A percentile compares a stretch with the other conserved stretches of the same genome.
phyloP scores from a whole-genome alignment of 1,140 invertebrate species.

The Lycorma delicatula region DNA sequence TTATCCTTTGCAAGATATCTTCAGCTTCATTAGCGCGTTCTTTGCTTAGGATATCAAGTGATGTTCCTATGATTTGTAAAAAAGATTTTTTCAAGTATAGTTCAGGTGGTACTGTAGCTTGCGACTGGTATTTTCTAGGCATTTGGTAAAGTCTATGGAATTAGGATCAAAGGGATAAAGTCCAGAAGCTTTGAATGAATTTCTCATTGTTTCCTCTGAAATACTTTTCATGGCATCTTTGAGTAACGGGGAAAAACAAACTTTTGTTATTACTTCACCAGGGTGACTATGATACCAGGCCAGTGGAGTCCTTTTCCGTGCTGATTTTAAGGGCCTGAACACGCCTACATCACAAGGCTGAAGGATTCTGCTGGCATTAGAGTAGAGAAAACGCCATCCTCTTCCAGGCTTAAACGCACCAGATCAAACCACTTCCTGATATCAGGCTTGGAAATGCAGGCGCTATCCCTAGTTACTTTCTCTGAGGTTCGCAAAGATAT shows the following conservation, averaged over 20 bases:
- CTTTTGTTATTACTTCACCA: slow-evolving; percentile 7
- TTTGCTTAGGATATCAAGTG: not conserved
- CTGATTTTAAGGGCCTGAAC: not conserved
- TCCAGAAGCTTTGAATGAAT: slow-evolving; percentile 7
- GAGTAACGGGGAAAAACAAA: slow-evolving; percentile 4
- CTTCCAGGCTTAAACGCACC: slow-evolving; percentile 25
- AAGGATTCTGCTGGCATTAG: not conserved
- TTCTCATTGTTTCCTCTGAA: not conserved
- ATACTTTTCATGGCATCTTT: slow-evolving; percentile 6
- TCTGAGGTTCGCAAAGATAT: slow-evolving; percentile 24
- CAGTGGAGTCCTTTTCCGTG: not conserved
- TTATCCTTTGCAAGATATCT: too few relatives aligned
- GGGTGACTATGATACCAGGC: slow-evolving; percentile 6
- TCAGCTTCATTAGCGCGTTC: not conserved
- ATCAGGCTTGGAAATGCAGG: slow-evolving; percentile 26
- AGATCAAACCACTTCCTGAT: slow-evolving; percentile 32
- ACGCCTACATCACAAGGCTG: not conserved
- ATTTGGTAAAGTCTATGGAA: not conserved
- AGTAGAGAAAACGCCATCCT: slow-evolving; percentile 9
- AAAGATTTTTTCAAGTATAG: not conserved
- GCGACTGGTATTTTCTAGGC: not conserved
- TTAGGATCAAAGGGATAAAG: not conserved
- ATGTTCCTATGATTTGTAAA: not conserved
- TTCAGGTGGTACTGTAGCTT: not conserved
- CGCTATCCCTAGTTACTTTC: slow-evolving; percentile 25